Evolutionary conservation across 2,113 vertebrate genomes (phyloP), one percentile per base, ranked within the genome.

Genomic region (Scortum barcoo): DNA sequence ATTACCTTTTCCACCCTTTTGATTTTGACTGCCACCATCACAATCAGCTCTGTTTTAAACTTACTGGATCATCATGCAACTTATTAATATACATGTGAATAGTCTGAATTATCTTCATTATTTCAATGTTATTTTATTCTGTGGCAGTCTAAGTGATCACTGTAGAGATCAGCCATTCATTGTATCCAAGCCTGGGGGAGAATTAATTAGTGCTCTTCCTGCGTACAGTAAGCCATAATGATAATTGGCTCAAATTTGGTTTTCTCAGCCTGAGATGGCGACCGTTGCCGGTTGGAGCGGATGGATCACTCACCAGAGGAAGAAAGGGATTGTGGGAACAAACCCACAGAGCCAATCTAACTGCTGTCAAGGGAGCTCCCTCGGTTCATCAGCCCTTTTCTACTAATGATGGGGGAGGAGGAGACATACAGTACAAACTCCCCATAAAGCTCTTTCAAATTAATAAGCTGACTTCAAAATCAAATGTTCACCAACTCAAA

Each of bases 131-230:
- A 73, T 76, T 84, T 80, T 79, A 71, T 74, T 78, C 75, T 89
- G 69, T 73, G 40, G 76, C 67, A 88, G 63, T 83, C 83, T 73
- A 76, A 83, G 44, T 69, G 77, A 88, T 71, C 78, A 88, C 87
- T 84, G 78, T 58, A 60, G 58, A 81, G 44, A 85, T 82, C 74
- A 78, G 72, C 78, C 78, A 73, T 84, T 92, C 83, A 86, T 87
- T 89, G 85, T 78, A 85, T 87, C 73, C 61, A 76, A 73, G 89
- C 90, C 94, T 86, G 78, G 78, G 93, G 93, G 91, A 72, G 60
- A 94, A 94, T 95, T 93, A 93, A 95, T 94, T 94, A 95, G 90
- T 74, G 86, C 51, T 91, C 78, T 88, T 91, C 87, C 88, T 74
- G 91, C 89, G 76, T 70, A 88, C 77, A 75, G 71, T 72, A 84